A percentile compares a stretch with the other conserved stretches of the same genome.
Conservation (phyloP, 2,888 invertebrate species). For the Brenthis ino region DNA sequence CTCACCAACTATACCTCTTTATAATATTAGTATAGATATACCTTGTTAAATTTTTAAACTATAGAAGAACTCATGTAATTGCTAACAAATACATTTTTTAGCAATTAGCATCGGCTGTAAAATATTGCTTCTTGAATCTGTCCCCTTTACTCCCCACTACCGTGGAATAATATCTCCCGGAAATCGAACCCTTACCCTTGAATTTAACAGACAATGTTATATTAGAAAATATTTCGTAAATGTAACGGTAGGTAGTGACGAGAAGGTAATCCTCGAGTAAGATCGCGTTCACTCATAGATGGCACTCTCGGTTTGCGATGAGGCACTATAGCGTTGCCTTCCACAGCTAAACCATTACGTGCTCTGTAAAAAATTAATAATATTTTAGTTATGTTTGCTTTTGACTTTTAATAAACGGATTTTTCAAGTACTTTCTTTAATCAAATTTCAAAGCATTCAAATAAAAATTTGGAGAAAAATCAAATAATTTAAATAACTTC, state of each 20-base stretch:
- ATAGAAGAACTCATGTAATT: no score
- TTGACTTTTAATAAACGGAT: no score
- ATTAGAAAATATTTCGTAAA: slow-evolving; percentile 24
- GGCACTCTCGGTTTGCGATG: slow-evolving; percentile 81
- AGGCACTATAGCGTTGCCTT: slow-evolving; percentile 81
- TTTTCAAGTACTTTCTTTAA: no score
- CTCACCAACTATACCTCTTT: no score
- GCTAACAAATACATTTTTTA: no score
- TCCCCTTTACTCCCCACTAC: not conserved
- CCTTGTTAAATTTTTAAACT: no score
- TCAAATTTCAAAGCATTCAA: no score
- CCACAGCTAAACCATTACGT: slow-evolving; percentile 72
- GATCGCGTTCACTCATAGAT: slow-evolving; percentile 82
- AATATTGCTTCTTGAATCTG: no score
- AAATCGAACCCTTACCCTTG: not conserved
- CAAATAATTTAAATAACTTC: no score
- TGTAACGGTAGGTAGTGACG: slow-evolving; percentile 26
- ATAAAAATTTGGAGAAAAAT: no score
- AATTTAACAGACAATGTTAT: not conserved
- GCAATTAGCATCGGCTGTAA: no score
- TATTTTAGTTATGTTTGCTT: not conserved
- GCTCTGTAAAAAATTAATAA: slow-evolving; percentile 46
- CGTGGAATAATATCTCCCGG: not conserved
- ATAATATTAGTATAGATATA: no score
- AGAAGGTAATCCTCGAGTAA: slow-evolving; percentile 57